Evolutionary conservation across 2,888 invertebrate genomes (phyloP).

Genomic region (Onthophagus sagittarius): DNA sequence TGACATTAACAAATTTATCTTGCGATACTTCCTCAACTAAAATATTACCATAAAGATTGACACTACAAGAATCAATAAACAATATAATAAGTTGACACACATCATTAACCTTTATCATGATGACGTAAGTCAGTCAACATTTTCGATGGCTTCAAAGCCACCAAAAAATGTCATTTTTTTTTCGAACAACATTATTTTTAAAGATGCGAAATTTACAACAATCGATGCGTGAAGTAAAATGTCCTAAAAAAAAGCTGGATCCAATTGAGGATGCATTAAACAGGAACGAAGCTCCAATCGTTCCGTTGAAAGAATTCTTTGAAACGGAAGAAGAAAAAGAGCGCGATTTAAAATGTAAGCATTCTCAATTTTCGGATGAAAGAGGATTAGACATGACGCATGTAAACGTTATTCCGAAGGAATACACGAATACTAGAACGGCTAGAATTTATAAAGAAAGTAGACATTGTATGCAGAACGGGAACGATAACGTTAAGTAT

Average conservation of each 20-base stretch:
- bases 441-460: slow-evolving; percentile 34
- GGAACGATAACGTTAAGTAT: slow-evolving; percentile 28
- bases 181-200: too few species aligned
- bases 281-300: slow-evolving; percentile 2
- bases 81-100: too few species aligned
- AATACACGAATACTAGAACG: slow-evolving; percentile 25
- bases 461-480: slow-evolving; percentile 37
- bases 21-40: too few species aligned
- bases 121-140: too few species aligned
- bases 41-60: too few species aligned
- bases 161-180: too few species aligned
- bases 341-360: neutral
- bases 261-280: neutral
- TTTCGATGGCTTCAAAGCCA: too few species aligned
- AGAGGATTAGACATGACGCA: slow-evolving; percentile 8
- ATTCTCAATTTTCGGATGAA: neutral
- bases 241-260: neutral
- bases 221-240: neutral
- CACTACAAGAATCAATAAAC: too few species aligned
- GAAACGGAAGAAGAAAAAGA: slow-evolving; percentile 14
- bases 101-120: too few species aligned
- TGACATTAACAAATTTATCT: too few species aligned
- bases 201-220: neutral
- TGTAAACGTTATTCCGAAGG: slow-evolving; percentile 18
- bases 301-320: slow-evolving; percentile 12